Evolutionary conservation across 2,797 vertebrate genomes (phyloP), one percentile per base, ranked within the genome.

Genomic region (Percopsis omiscomaycus): DNA sequence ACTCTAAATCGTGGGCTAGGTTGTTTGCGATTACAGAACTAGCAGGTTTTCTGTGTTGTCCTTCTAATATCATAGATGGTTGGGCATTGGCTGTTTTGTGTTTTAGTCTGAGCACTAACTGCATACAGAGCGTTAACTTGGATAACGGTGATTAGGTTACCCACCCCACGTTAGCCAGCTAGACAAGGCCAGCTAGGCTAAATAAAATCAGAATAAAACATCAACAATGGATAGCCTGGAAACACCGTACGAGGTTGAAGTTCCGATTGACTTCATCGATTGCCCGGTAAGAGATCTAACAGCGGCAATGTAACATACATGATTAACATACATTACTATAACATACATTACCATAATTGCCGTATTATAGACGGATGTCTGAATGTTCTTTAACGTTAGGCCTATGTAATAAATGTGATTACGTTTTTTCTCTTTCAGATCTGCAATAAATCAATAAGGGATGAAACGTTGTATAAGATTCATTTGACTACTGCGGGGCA

Each of bases 401-500:
- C 0, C 47, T 37, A 32, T 1, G 22, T 22, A 22, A 22, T 22
- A 42, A 42, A 42, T 6, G 37, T 55, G 9, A 15, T 58, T 4
- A 32, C 1, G 37, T 22, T 47, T 48, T 56, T 48, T 69, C 14
- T 77, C 75, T 28, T 10, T 55, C 77, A 94, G 93, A 58, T 91
- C 12, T 94, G 93, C 81, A 80, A 91, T 1, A 91, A 91, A 81
- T 89, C 86, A 66, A 85, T 93, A 49, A 83, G 84, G 37, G 90
- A 91, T 3, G 87, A 91, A 0, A 90, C 86, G 0, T 82, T 91
- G 69, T 93, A 88, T 77, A 93, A 92, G 81, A 90, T 93, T 66
- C 93, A 94, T 64, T 64, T 91, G 82, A 93, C 92, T 1, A 86
- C 91, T 12, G 49, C 70, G 13, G 88, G 86, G 55, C 93, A 94